phyloP scores from a whole-genome alignment of 2,113 vertebrate species.

The Eolophus roseicapilla region DNA sequence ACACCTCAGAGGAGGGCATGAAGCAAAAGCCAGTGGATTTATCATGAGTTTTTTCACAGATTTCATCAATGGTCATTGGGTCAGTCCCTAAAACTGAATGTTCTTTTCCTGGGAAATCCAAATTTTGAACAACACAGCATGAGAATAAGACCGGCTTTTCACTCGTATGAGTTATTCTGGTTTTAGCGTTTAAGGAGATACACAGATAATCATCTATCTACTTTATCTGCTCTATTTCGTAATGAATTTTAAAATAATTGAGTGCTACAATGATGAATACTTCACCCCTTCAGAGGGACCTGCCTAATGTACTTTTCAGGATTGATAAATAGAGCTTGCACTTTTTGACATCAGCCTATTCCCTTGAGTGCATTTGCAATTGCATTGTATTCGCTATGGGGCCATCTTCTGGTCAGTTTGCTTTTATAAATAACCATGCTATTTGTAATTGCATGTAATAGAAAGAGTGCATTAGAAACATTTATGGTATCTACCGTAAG shows the following conservation, averaged over 20 bases:
- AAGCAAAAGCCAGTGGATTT: neutral
- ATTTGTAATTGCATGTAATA: constrained; percentile 28
- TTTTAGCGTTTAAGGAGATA: constrained; percentile 20
- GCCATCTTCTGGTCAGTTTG: constrained; percentile 53
- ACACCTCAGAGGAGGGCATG: neutral
- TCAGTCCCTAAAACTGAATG: neutral
- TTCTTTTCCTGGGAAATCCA: neutral
- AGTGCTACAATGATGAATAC: constrained; percentile 1
- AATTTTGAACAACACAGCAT: neutral
- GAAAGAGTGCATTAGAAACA: constrained; percentile 56
- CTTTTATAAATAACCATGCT: neutral
- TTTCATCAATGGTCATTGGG: neutral
- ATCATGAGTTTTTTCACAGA: neutral
- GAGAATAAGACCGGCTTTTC: neutral
- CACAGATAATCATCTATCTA: neutral
- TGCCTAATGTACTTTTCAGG: constrained; percentile 36
- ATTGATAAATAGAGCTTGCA: constrained; percentile 41
- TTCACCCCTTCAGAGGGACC: constrained; percentile 11
- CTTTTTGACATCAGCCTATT: constrained; percentile 30
- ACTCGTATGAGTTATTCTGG: neutral
- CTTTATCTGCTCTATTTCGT: constrained; percentile 3
- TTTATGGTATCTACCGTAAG: constrained; percentile 43
- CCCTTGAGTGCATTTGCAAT: constrained; percentile 53
- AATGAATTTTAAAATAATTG: constrained; percentile 37
- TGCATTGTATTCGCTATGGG: constrained; percentile 48